These are phyloP conservation scores for Cephus nigrinus DNA, from an alignment of 2,888 invertebrate genomes.

Conservation along the genomic window DNA sequence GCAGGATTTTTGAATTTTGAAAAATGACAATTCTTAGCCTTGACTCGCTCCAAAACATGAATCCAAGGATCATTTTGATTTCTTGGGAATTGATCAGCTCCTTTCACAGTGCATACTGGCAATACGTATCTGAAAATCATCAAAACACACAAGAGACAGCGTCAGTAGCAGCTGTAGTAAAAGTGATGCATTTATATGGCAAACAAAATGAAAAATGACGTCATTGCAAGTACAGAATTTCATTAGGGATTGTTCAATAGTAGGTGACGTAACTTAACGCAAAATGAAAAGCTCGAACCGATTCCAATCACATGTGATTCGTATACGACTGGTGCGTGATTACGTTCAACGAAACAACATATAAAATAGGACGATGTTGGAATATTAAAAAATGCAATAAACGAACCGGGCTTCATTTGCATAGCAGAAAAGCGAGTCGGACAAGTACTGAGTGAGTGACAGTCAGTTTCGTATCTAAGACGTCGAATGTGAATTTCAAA, in stretches of 20 bases:
- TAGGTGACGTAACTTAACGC: not conserved
- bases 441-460: not conserved
- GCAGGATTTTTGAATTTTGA: not conserved
- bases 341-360: not conserved
- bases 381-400: not conserved
- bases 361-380: not conserved
- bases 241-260: not conserved
- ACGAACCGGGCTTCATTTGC: not conserved
- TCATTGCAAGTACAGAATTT: not conserved
- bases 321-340: not conserved
- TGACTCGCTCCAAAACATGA: slow-evolving; percentile 23
- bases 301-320: slow-evolving; percentile 1
- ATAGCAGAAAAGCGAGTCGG: not conserved
- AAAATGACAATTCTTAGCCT: not conserved
- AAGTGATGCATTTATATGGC: not conserved
- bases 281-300: not conserved
- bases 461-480: not conserved
- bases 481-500: not conserved
- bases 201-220: not conserved
- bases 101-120: slow-evolving; percentile 30
- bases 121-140: slow-evolving; percentile 24
- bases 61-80: slow-evolving; percentile 34
- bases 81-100: slow-evolving; percentile 14
- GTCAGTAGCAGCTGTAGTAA: not conserved
- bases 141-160: not conserved